These are phyloP conservation scores for Phylloscopus trochiloides DNA, from an alignment of 2,113 vertebrate genomes.

Conservation along the genomic window DNA sequence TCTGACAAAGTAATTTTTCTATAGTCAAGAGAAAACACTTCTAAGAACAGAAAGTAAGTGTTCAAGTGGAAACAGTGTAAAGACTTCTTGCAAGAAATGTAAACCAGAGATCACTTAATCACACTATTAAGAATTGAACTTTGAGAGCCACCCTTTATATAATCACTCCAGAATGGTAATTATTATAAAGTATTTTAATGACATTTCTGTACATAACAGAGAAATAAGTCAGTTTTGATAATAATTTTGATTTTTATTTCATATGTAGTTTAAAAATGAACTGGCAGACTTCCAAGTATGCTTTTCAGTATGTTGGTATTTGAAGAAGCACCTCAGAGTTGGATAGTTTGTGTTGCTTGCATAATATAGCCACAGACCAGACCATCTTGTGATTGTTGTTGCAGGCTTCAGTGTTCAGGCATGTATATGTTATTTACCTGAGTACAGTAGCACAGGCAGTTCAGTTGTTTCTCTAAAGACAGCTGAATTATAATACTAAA, in stretches of 20 bases:
- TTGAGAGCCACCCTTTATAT: neutral
- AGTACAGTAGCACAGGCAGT: conserved; percentile 19
- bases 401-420: conserved; percentile 25
- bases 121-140: neutral
- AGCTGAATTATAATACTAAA: conserved; percentile 54
- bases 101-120: too few species aligned
- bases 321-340: neutral
- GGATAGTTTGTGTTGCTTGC: neutral
- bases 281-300: neutral
- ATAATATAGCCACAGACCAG: neutral
- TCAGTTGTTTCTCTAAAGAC: conserved; percentile 58
- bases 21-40: neutral
- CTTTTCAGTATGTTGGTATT: neutral
- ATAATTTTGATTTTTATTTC: neutral
- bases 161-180: neutral
- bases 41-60: neutral
- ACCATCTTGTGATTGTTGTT: conserved; percentile 18
- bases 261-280: neutral
- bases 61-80: neutral
- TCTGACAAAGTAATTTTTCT: neutral
- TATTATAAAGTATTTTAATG: neutral
- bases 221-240: neutral
- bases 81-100: neutral
- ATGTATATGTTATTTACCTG: neutral
- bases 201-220: neutral